Percentiles rank a stretch among this genome's conserved stretches.
Evolutionary conservation across 2,113 vertebrate genomes (phyloP).

Genomic region (Phrynosoma blainvillii): DNA sequence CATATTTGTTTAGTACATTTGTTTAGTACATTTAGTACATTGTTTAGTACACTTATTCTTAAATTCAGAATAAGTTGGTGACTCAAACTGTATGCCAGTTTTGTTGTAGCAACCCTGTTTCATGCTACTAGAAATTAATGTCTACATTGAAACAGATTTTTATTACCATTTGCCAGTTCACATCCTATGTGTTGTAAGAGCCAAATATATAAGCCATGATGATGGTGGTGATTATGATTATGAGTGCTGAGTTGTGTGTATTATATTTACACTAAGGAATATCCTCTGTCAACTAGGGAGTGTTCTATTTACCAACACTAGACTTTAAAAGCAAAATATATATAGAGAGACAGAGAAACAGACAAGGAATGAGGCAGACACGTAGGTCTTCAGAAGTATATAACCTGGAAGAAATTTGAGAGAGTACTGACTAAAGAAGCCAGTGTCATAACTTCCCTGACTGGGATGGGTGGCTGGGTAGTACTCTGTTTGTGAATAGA

Average conservation of each 20-base stretch:
- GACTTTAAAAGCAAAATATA: no score
- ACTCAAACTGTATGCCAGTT: not conserved
- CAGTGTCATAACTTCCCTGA: no score
- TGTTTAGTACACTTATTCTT: not conserved
- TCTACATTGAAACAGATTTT: not conserved
- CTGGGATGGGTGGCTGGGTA: no score
- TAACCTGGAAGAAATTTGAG: not conserved
- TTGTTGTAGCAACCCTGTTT: not conserved
- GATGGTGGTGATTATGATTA: not conserved
- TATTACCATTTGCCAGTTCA: slow-evolving; percentile 15
- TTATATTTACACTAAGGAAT: not conserved
- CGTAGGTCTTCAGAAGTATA: not conserved
- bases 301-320: not conserved
- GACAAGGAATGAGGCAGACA: not conserved
- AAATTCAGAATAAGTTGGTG: not conserved
- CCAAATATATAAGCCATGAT: not conserved
- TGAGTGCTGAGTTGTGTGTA: not conserved
- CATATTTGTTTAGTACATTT: not conserved
- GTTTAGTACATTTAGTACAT: no score
- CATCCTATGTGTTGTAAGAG: not conserved
- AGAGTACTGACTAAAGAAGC: no score
- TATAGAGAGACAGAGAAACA: not conserved
- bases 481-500: no score
- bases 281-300: not conserved
- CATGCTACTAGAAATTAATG: not conserved